Evolutionary conservation across 2,888 invertebrate genomes (phyloP), one percentile per base, ranked within the genome.

Genomic region (Tridacna crocea): DNA sequence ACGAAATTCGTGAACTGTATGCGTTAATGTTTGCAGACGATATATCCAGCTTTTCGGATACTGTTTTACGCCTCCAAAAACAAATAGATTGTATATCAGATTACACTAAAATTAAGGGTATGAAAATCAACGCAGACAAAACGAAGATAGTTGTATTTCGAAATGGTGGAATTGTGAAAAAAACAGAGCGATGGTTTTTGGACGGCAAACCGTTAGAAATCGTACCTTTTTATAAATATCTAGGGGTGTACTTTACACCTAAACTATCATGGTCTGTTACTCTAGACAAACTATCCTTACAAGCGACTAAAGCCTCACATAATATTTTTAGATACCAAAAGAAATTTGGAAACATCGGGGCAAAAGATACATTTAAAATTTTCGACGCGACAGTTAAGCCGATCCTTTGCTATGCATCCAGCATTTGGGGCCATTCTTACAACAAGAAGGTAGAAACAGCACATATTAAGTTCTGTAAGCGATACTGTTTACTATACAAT

Each of bases 381-480:
- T 36, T 80, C 48, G 48, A 75, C 47, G 55, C 75, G 19, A 63
- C 61, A 46, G 75, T 75, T 36, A 6, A 47, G 63, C 61, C 80
- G 10, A 80, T 80, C 22, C 22, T 76, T 13, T 47, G 46, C 10
- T 80, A 75, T 68, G 27, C 63, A 17, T 17, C 80, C 15, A 72
- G 75, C 24, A 61, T 80, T 27, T 80, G 75, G 80, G 80, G 75
- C 2, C 70, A 75, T 27, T 19, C 70, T 15, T 46, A 70, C 27
- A 24, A 17, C 24, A 19, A 55, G 10, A 19, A 3, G 17, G n/a
- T 55, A 13, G 63, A 22, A 22, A 8, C n/a, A n/a, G 10, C 22
- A 15, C 24, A 36, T 36, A 36, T 36, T 36, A 36, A 36, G 8
- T 36, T 36, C 36, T 36, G 36, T 36, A 36, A 36, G 36, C 36